phyloP scores from a whole-genome alignment of 2,797 vertebrate species.

The Masticophis lateralis region DNA sequence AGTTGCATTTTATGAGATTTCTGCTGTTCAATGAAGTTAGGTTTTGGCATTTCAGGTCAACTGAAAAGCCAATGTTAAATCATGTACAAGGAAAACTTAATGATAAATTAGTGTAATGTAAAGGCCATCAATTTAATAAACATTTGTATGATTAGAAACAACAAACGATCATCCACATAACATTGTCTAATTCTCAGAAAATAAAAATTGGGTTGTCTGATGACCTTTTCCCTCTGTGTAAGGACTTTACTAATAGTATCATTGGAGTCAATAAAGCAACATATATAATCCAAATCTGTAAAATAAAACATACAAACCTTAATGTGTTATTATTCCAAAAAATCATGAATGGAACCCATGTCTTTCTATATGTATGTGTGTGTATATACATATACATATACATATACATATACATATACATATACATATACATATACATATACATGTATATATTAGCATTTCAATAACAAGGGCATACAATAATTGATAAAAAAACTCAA shows the following conservation, averaged over 20 bases:
- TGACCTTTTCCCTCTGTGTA: neutral
- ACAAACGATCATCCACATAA: neutral
- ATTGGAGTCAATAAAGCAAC: neutral
- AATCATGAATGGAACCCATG: neutral
- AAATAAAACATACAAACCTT: neutral
- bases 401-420: too few species aligned
- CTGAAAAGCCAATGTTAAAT: neutral
- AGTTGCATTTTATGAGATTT: constrained; percentile 32
- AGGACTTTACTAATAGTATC: neutral
- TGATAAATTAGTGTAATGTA: neutral
- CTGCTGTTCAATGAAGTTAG: neutral
- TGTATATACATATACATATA: too few species aligned
- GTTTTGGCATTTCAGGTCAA: neutral
- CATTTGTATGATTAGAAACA: neutral
- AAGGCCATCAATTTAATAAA: too few species aligned
- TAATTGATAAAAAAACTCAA: neutral
- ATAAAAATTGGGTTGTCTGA: neutral
- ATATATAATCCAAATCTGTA: neutral
- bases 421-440: too few species aligned
- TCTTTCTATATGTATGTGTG: neutral
- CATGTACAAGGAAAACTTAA: neutral
- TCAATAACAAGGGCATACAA: neutral
- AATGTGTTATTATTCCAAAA: neutral
- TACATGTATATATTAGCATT: neutral
- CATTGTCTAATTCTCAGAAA: neutral